Conservation (phyloP, 2,113 vertebrate species). For the Phoenicopterus ruber region DNA sequence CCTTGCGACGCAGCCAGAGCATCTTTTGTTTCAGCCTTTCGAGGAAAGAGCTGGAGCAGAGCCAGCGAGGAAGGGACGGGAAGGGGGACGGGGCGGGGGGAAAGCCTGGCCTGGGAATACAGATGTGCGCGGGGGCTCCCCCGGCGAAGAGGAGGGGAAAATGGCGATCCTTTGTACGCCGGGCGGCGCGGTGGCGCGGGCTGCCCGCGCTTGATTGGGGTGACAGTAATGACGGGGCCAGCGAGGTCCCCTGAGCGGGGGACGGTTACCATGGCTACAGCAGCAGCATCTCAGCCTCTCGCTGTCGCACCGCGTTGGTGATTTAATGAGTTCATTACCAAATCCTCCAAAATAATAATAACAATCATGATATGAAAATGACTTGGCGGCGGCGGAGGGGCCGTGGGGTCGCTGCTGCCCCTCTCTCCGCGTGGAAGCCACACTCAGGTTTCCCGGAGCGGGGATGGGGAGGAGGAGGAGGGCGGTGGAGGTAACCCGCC, state of each 20-base stretch:
- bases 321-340: constrained; percentile 52
- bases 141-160: background rate
- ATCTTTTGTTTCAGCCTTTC: constrained; percentile 49
- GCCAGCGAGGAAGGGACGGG: background rate
- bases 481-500: background rate
- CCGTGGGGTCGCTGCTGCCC: background rate
- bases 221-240: constrained; percentile 34
- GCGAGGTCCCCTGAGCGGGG: constrained; percentile 5
- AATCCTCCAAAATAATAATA: background rate
- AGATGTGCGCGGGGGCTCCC: background rate
- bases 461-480: background rate
- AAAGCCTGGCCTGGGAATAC: background rate
- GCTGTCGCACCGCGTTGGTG: constrained; percentile 32
- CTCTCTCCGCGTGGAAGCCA: rapidly evolving
- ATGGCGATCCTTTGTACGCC: background rate
- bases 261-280: constrained; percentile 71
- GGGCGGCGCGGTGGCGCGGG: background rate
- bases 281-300: constrained; percentile 73
- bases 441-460: rapidly evolving
- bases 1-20: background rate
- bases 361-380: background rate
- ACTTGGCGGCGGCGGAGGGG: background rate
- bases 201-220: background rate
- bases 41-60: constrained; percentile 46
- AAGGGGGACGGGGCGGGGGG: background rate